phyloP scores from a whole-genome alignment of 2,888 invertebrate species.

The Leptothorax acervorum region DNA sequence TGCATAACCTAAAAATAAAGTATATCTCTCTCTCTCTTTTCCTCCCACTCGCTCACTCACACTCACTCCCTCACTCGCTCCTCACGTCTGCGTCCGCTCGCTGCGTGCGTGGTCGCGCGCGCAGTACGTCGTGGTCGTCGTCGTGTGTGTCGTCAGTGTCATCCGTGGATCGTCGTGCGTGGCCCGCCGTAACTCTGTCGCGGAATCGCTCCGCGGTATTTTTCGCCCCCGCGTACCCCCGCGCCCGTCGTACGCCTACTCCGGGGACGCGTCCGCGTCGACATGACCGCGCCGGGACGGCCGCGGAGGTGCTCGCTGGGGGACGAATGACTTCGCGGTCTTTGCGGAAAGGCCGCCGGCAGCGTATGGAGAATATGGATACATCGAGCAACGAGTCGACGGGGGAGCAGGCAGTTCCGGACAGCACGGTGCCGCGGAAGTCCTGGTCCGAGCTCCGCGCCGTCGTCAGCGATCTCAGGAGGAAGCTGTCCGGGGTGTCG shows the following conservation, averaged over 20 bases:
- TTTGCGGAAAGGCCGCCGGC: constrained; percentile 44
- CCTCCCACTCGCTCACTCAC: no score
- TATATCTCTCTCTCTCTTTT: neutral
- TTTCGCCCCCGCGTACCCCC: neutral
- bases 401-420: constrained; percentile 61
- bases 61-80: neutral
- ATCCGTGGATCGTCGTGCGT: neutral
- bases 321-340: constrained; percentile 63
- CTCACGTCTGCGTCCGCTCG: constrained; percentile 4
- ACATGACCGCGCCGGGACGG: constrained; percentile 60
- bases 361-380: constrained; percentile 72
- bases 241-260: neutral
- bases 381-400: constrained; percentile 67
- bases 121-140: neutral
- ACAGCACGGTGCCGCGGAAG: constrained; percentile 73
- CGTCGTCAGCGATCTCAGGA: constrained; percentile 93
- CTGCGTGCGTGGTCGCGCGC: neutral
- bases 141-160: neutral
- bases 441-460: constrained; percentile 93
- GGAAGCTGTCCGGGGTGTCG: constrained; percentile 92
- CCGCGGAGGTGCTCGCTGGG: constrained; percentile 35
- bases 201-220: neutral
- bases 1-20: constrained; percentile 75
- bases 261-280: constrained; percentile 5
- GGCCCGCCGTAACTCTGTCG: neutral